Base-by-base conservation (phyloP, 2,113 vertebrate genomes). In the Azemiops feae region DNA sequence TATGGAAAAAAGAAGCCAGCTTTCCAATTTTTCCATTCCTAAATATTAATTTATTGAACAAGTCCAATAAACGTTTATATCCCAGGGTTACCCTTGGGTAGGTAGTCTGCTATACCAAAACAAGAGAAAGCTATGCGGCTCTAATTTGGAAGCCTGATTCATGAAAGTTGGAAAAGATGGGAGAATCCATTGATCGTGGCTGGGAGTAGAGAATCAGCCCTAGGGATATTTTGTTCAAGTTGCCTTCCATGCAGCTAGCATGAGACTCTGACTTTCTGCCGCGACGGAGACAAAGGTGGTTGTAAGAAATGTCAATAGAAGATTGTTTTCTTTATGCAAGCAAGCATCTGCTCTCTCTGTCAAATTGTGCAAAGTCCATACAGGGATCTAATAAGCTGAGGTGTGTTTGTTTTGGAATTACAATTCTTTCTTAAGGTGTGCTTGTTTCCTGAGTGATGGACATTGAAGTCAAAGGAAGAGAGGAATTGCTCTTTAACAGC, bases 361-460 rank as follows among this genome's bases (percentile, higher is more conserved):
- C 58, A 43, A 90, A 64, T 43, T 93, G 89, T 64, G 23, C 92
- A 90, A 90, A 90, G 74, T 93, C 55, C 81, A 90, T 27, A 30
- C 5, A 89, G 45, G 45, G 30, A 60, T 47, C 43, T 39, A 23
- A 30, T 9, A 90, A 93, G 81, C 45, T 64, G 7, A 53, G 92
- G 69, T 23, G 52, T 90, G 54, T 87, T 93, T 87, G 55, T n/a
- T 90, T 30, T 93, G 60, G 55, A 25, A 86, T 90, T 90, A 64
- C 16, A 39, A 14, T 39, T 57, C 88, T 85, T 89, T 4, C 3
- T 39, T 85, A 16, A 58, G n/a, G 45, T 47, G 85, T 90, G 45
- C 45, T 87, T 90, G 12, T 34, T 43, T 27, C 74, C n/a, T 60
- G 74, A 55, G 22, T 30, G 30, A 93, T 5, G 18, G 18, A 93